Base-by-base conservation (phyloP, 1,140 invertebrate species). In the Calephelis virginiensis region DNA sequence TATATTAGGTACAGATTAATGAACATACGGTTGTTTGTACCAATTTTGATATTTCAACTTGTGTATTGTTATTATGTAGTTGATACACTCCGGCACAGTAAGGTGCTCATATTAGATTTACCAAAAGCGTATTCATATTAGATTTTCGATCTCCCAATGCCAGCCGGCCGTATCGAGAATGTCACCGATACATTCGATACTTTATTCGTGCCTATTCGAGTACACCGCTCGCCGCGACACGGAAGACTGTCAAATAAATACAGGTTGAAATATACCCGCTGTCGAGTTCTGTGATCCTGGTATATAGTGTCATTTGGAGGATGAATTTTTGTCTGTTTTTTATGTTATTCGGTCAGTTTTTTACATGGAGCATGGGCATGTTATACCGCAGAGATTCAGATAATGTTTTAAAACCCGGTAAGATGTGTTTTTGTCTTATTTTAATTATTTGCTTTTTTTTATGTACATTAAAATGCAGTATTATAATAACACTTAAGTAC, bases 161-260 rank as follows among this genome's bases (percentile, higher is more conserved):
- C 82, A 80, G 78, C 75, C 73, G 75, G 78, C 78, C 77, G 84
- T 83, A 86, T 85, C 79, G 79, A 83, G 78, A 83, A 81, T 85
- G 84, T 86, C 85, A 76, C 82, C 83, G 73, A 86, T 85, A 86
- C 81, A 76, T 82, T 85, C 80, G 75, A 86, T 85, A 88, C 82
- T 86, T 86, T 90, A 90, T 89, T 78, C 77, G 83, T 81, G 80
- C 81, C 77, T 81, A 78, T 76, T 77, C 73, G 77, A 80, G 83
- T 76, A 72, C 81, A 68, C 76, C 72, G 76, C 71, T 66, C 78
- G 84, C 81, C 78, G 80, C 83, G 80, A 85, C 86, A 78, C 84
- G 79, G 81, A 82, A 82, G 77, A 78, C 75, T 88, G 88, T 90
- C 88, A 86, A 90, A 89, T 89, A 90, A 89, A 89, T 87, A 88